phyloP scores from a whole-genome alignment of 2,113 vertebrate species.

The Syrmaticus mikado region DNA sequence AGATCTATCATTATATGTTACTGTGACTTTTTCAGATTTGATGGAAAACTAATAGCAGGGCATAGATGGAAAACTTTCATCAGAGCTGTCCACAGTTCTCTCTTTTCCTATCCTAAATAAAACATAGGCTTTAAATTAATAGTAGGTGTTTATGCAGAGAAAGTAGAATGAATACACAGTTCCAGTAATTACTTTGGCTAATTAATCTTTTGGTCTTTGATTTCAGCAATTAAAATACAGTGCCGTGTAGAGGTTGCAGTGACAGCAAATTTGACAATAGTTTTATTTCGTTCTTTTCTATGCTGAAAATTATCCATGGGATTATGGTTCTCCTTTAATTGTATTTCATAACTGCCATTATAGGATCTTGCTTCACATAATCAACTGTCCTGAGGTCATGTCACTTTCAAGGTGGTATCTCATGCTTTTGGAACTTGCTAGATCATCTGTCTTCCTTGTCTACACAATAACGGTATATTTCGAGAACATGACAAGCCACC shows the following conservation, averaged over 20 bases:
- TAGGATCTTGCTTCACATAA: not conserved
- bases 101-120: not conserved
- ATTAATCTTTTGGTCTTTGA: not conserved
- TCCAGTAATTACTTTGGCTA: not conserved
- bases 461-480: constrained; percentile 2
- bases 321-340: not conserved
- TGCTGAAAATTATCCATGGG: not conserved
- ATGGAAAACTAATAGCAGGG: not conserved
- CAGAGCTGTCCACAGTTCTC: not conserved
- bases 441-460: not conserved
- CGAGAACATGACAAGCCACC: not conserved
- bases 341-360: not conserved
- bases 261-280: not conserved
- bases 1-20: not conserved
- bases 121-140: not conserved
- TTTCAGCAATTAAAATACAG: not conserved
- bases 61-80: not conserved
- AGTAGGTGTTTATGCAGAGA: not conserved
- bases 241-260: not conserved
- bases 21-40: not conserved
- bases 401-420: not conserved
- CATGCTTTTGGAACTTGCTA: not conserved
- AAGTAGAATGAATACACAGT: not conserved
- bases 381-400: not conserved
- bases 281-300: not conserved